These are phyloP conservation scores for Drosophila funebris DNA, from an alignment of 1,140 invertebrate genomes.

Conservation along the genomic window DNA sequence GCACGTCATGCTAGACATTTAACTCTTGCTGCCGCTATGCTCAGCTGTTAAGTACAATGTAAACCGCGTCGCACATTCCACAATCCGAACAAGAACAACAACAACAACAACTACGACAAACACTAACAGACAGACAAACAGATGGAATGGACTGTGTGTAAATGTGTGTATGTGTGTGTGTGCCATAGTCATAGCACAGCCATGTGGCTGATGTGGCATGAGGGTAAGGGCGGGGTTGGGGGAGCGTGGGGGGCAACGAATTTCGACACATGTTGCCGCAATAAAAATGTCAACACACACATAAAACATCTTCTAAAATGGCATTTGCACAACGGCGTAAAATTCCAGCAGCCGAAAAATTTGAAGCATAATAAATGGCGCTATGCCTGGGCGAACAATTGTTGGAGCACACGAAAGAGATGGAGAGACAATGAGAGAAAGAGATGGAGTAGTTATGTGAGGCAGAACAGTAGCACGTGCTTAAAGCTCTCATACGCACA, in stretches of 20 bases:
- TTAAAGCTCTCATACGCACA: constrained; percentile 63
- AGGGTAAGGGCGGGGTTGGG: not conserved
- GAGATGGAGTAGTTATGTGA: not conserved
- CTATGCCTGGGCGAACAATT: constrained; percentile 47
- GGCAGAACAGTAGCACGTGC: constrained; percentile 46
- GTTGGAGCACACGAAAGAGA: constrained; percentile 16
- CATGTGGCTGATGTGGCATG: constrained; percentile 10
- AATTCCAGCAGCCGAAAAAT: constrained; percentile 68
- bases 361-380: constrained; percentile 80
- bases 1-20: constrained; percentile 34
- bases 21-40: constrained; percentile 52
- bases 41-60: constrained; percentile 69
- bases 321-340: constrained; percentile 65
- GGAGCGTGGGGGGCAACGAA: constrained; percentile 17
- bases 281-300: constrained; percentile 81
- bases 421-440: not conserved
- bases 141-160: constrained; percentile 7
- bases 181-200: not conserved
- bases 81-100: constrained; percentile 31
- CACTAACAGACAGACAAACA: constrained; percentile 18
- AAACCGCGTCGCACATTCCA: constrained; percentile 65
- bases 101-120: constrained; percentile 31
- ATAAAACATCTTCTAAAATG: constrained; percentile 82
- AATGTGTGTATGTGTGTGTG: not conserved
- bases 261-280: constrained; percentile 80